These are phyloP conservation scores for Catharus ustulatus DNA, from an alignment of 2,797 vertebrate species.

Conservation along the genomic window DNA sequence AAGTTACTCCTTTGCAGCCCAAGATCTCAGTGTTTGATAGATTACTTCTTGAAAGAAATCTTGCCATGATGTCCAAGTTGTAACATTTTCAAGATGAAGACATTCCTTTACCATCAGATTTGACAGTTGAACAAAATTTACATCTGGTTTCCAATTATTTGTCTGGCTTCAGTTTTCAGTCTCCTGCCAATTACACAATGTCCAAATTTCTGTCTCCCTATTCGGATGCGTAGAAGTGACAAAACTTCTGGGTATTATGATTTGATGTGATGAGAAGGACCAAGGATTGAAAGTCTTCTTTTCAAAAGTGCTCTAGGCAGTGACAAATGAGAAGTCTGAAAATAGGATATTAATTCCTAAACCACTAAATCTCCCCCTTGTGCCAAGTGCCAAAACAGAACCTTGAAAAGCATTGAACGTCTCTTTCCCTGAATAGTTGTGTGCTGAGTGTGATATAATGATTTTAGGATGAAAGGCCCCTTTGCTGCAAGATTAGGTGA, in stretches of 20 bases:
- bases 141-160: not conserved
- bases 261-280: not conserved
- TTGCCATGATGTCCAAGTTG: not conserved
- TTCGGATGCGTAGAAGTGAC: not conserved
- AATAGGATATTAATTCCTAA: not conserved
- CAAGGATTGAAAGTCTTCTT: not conserved
- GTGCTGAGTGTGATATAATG: not conserved
- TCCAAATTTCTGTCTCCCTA: not conserved
- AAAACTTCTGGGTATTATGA: not conserved
- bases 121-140: not conserved
- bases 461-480: not conserved
- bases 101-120: not conserved
- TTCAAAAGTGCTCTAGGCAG: not conserved
- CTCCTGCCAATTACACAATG: not conserved
- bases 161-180: not conserved
- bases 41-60: not conserved
- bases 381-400: not conserved
- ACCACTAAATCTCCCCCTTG: not conserved
- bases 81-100: not conserved
- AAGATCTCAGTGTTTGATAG: not conserved
- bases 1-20: not conserved
- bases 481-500: slow-evolving; percentile 20
- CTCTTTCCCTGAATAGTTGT: not conserved
- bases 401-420: not conserved
- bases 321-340: not conserved